Percentiles rank a stretch among this genome's conserved stretches.
phyloP scores from a whole-genome alignment of 30 jellyfish, hydroid and myxozoan species.

The Turritopsis dohrnii region DNA sequence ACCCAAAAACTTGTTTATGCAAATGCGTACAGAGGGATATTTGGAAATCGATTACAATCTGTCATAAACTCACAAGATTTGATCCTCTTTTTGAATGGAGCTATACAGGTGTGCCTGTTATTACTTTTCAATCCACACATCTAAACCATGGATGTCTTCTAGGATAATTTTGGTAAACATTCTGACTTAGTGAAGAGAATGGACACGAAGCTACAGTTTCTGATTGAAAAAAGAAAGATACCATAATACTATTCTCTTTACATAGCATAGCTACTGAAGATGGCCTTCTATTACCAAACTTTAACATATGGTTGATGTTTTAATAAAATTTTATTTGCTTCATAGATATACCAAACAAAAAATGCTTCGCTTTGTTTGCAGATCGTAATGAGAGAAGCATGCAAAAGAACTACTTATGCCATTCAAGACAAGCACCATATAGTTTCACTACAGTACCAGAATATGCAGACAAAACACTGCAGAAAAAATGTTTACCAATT shows the following conservation, averaged over 20 bases:
- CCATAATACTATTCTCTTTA: too few species aligned
- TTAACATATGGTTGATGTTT: not conserved
- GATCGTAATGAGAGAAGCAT: not conserved
- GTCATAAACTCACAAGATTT: not conserved
- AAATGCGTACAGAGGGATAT: not conserved
- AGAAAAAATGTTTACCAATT: not conserved
- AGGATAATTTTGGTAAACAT: too few species aligned
- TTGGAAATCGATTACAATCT: not conserved
- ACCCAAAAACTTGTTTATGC: not conserved
- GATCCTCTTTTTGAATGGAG: constrained; percentile 13
- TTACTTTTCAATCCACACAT: too few species aligned
- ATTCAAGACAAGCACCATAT: not conserved
- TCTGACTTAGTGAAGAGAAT: too few species aligned
- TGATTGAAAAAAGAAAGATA: too few species aligned
- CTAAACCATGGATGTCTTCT: too few species aligned
- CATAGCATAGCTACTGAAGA: too few species aligned
- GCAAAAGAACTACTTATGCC: not conserved
- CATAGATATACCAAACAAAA: not conserved
- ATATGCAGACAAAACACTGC: not conserved
- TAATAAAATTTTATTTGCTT: too few species aligned
- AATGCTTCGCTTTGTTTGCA: not conserved
- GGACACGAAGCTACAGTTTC: too few species aligned
- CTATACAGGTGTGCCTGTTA: not conserved
- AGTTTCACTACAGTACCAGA: not conserved
- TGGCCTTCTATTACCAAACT: too few species aligned